Percentiles rank a stretch among this genome's conserved stretches.
These are phyloP conservation scores for Ormia ochracea DNA, from an alignment of 2,888 invertebrate species.

Conservation along the genomic window DNA sequence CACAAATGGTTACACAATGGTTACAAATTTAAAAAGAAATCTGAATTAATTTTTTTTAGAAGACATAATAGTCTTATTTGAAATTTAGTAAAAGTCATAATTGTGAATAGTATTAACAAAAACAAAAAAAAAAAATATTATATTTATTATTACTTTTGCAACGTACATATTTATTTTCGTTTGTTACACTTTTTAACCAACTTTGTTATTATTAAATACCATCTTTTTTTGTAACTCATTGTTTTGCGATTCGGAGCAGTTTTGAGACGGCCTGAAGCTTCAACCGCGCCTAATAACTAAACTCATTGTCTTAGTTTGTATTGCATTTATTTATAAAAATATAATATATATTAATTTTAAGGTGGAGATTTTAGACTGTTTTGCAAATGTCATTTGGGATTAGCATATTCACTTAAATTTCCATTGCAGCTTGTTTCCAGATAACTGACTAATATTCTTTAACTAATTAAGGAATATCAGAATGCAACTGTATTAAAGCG, in stretches of 20 bases:
- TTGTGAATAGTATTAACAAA: not conserved
- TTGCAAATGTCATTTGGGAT: conserved; percentile 20
- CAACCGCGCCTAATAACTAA: conserved; percentile 47
- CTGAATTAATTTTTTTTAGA: not conserved
- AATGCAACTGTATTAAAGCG: too few species aligned
- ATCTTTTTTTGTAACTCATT: conserved; percentile 12
- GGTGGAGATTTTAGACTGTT: not conserved
- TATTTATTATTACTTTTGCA: conserved; percentile 4
- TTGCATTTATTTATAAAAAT: not conserved
- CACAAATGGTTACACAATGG: conserved; percentile 38
- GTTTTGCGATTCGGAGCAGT: conserved; percentile 13
- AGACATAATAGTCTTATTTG: conserved; percentile 37
- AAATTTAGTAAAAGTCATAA: conserved; percentile 25
- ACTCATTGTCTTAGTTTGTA: conserved; percentile 1
- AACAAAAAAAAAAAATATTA: not conserved
- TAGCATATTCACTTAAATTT: not conserved
- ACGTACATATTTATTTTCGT: conserved; percentile 12
- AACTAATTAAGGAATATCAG: too few species aligned
- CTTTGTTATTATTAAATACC: conserved; percentile 39
- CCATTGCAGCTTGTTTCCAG: not conserved
- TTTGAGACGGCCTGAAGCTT: conserved; percentile 13
- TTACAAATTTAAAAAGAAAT: conserved; percentile 30
- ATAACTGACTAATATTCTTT: too few species aligned
- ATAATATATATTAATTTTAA: conserved; percentile 6
- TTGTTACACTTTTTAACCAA: conserved; percentile 49